Conservation (phyloP, 2,113 vertebrate species). For the Megaceryle torquata region DNA sequence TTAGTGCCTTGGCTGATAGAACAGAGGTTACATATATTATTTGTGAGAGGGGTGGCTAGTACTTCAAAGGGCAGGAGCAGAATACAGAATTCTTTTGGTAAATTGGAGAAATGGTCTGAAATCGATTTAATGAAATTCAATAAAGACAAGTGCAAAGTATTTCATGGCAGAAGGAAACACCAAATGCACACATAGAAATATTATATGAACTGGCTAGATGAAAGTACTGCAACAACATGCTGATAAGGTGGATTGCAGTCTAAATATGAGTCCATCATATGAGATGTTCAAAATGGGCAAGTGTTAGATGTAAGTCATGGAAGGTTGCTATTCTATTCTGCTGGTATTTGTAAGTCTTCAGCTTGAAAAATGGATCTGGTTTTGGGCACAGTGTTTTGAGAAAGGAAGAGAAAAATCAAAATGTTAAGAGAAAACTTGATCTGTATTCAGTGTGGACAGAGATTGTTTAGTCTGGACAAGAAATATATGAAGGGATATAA, state of each 20-base stretch:
- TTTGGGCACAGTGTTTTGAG: not conserved
- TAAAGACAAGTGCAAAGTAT: slow-evolving; percentile 3
- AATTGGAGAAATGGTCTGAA: slow-evolving; percentile 6
- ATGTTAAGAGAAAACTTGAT: not conserved
- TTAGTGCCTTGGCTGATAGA: slow-evolving; percentile 2
- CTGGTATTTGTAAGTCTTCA: not conserved
- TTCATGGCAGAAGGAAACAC: not conserved
- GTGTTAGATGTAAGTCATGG: not conserved
- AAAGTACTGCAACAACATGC: not conserved
- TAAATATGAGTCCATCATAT: not conserved
- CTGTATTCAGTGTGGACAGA: not conserved
- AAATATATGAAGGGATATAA: not conserved
- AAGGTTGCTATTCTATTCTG: not conserved
- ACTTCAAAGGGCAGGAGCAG: not conserved
- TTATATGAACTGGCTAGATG: not conserved
- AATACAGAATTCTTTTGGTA: not conserved
- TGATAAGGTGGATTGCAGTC: not conserved
- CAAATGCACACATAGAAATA: not conserved
- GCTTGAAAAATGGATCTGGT: not conserved
- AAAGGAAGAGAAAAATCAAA: not conserved
- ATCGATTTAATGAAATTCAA: slow-evolving; percentile 26
- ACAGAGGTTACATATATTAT: not conserved
- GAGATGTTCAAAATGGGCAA: not conserved
- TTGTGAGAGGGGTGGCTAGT: not conserved
- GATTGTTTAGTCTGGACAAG: not conserved